Base-by-base conservation (phyloP, 2,888 invertebrate genomes). In the Xestia sexstrigata region DNA sequence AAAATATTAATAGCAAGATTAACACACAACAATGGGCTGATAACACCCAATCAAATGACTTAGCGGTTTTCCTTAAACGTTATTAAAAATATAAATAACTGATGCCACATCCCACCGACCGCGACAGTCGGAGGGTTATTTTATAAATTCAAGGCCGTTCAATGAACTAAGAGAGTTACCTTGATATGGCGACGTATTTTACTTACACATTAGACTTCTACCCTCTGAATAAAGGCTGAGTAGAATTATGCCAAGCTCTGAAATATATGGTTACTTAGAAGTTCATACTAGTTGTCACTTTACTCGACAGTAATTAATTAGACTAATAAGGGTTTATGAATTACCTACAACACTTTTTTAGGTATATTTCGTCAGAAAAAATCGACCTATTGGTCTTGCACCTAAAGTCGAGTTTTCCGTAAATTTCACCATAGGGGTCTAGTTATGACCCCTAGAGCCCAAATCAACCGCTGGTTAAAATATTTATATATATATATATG, bases 91-190 rank as follows among this genome's bases (percentile, higher is more conserved):
- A 63, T 65, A 49, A 58, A 78, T 71, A 65, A 42, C 13, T 66
- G 35, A 7, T 45, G 8, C 30, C 15, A 26, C 5, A 60, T 72
- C 3, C 13, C n/a, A 30, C 17, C 23, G 35, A 58, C 1, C 13
- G 9, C 23, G 35, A 58, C 1, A 17, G 9, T 20, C 0, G 23
- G 13, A 35, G 20, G 49, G 26, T 0, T n/a, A 35, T 45, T 42
- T 42, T 26, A 71, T 79, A 79, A 66, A 73, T 26, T 72, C 45
- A 78, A 78, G 78, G 73, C 60, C 66, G 78, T 72, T 73, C 80
- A 73, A 26, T 80, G 80, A 78, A 78, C 73, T 60, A 23, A 4
- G 26, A 66, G 49, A 42, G 49, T 72, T 35, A 79, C 35, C 9
- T 35, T 42, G n/a, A 7, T 62, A 62, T 78, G 69, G 60, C 42